Evolutionary conservation across 2,888 invertebrate species (phyloP).

Genomic region (Glyphotaelius pellucidus): DNA sequence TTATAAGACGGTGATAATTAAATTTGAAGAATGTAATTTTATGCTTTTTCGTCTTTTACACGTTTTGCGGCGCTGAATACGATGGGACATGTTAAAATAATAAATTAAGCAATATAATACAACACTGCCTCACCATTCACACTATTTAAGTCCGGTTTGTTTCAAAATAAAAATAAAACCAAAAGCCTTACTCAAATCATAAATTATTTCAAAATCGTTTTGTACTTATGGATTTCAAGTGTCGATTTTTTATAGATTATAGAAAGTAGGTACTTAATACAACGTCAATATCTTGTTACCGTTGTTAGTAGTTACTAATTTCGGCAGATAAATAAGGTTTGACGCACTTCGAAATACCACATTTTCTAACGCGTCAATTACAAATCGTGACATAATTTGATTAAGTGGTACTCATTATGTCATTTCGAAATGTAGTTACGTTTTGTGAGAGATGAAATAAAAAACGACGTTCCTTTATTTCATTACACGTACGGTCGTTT

Average conservation of each 20-base stretch:
- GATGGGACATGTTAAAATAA: not conserved
- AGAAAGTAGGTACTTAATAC: not conserved
- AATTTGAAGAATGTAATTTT: too few species aligned
- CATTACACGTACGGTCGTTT: too few species aligned
- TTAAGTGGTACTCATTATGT: too few species aligned
- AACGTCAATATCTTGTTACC: too few species aligned
- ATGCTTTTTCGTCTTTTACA: not conserved
- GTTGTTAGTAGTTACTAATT: not conserved
- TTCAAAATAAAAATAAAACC: not conserved
- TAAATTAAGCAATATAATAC: not conserved
- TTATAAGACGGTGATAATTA: too few species aligned
- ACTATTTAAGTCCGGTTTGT: not conserved
- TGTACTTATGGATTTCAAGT: not conserved
- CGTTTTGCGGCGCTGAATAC: not conserved
- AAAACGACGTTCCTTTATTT: too few species aligned
- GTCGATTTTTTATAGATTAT: not conserved
- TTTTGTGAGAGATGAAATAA: too few species aligned
- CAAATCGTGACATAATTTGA: too few species aligned
- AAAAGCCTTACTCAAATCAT: not conserved
- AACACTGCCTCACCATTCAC: not conserved
- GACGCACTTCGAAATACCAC: not conserved
- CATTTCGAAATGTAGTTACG: too few species aligned
- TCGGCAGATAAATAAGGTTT: not conserved
- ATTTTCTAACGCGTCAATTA: too few species aligned
- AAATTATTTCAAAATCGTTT: not conserved